Evolutionary conservation across 2,888 invertebrate genomes (phyloP), one percentile per base, ranked within the genome.

Genomic region (Yponomeuta cagnagella): DNA sequence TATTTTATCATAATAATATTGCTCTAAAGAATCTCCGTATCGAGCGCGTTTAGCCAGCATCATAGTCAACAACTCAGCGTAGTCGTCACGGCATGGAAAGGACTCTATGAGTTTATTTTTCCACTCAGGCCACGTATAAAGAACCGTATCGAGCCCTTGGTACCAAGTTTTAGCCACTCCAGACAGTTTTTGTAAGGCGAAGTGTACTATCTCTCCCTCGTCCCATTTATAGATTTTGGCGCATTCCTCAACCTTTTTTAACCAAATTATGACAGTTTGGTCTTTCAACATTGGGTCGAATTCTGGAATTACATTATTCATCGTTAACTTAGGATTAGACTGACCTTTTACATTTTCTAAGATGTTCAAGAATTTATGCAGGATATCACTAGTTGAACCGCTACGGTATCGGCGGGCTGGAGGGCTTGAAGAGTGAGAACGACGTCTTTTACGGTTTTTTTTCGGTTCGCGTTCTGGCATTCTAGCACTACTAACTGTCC

Each of bases 81-180:
- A 76, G 48, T 37, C 5, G 2, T 37, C 37, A 5, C 4, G 2
- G 5, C 4, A 37, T 4, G 37, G 37, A 5, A 37, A 37, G 37
- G 37, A 37, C 2, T 37, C 37, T 37, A 4, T 37, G 2, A 37
- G 5, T 37, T 67, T 73, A 74, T 2, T 6, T 70, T 66, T 76
- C 75, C 75, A 76, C 69, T 77, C 73, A 0, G 48, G 0, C 75
- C 75, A 76, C 15, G 72, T 72, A 68, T 63, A 64, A 12, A 71
- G 4, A 10, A 77, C 4, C 15, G 74, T 67, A 6, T 75, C 73
- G 30, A 76, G 63, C 0, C 73, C 74, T 33, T 75, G 75, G 63
- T 76, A 76, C 76, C 76, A 77, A 0, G 33, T 33, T 33, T 74
- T 75, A 2, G 77, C 76, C 6, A 72, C n/a, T 10, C 69, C 69